Evolutionary conservation across 1,140 invertebrate species (phyloP), one percentile per base, ranked within the genome.

Genomic region (Cephus cinctus): DNA sequence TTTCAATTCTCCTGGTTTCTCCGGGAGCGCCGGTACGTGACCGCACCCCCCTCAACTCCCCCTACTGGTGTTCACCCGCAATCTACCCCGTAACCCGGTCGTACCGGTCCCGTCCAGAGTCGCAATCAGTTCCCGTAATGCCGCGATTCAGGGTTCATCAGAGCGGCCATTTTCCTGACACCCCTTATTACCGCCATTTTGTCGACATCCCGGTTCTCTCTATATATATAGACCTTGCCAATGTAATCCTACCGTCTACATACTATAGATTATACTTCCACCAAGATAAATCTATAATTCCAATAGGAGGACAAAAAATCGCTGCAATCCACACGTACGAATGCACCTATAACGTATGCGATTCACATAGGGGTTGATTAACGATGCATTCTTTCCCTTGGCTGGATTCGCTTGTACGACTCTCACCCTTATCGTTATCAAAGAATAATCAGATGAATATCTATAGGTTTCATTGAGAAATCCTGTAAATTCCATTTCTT

Each of bases 141-240:
- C 61, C 57, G 61, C 68, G 63, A 71, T 71, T 71, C 68, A 71
- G 63, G 55, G 53, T 71, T 71, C 68, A 71, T 71, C 68, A 71
- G 61, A 51, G 60, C 63, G 53, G 66, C 66, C 66, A 71, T 71
- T 71, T 71, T 71, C 58, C 57, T 61, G 64, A 69, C 68, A 67
- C 66, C 68, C 66, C 68, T 71, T 71, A 71, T 71, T 71, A 67
- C 66, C 60, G 56, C 58, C 60, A 67, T 67, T 67, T 67, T 67
- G 60, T 65, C 54, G 58, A 65, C 52, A 51, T 43, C 35, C 44
- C 54, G 47, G 46, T 41, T 35, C 49, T 50, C 23, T n/a, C 25
- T 27, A n/a, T 6, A 27, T 27, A 27, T 27, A 27, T 27, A 6
- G 25, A 27, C 25, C n/a, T 6, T 27, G 25, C n/a, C n/a, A n/a